Percentiles rank a stretch among this genome's conserved stretches.
phyloP scores from a whole-genome alignment of 2,797 vertebrate species.

The Staurois parvus region DNA sequence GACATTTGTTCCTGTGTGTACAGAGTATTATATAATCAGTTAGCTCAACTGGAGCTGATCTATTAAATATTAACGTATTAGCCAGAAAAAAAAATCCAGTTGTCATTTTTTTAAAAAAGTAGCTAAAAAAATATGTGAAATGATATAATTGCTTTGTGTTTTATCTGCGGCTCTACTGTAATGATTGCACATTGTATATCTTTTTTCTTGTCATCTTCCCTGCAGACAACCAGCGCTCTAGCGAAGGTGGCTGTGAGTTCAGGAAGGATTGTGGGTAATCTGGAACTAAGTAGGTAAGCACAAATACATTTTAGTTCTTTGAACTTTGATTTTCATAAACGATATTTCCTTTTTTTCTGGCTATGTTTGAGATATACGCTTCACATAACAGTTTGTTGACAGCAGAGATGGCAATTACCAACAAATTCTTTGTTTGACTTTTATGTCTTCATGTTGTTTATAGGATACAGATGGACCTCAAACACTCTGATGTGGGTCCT shows the following conservation, averaged over 20 bases:
- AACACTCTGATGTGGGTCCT: conserved; percentile 71
- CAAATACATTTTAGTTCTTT: not conserved
- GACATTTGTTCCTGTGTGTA: no score
- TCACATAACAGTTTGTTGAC: not conserved
- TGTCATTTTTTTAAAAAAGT: no score
- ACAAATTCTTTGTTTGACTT: not conserved
- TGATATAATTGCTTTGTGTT: no score
- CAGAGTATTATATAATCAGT: no score
- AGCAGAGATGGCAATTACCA: not conserved
- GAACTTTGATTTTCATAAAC: not conserved
- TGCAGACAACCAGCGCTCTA: conserved; percentile 67
- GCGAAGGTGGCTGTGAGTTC: conserved; percentile 61
- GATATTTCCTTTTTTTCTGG: not conserved
- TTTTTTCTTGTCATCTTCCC: conserved; percentile 27
- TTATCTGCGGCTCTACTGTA: no score
- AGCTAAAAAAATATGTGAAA: no score
- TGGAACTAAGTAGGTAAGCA: conserved; percentile 72
- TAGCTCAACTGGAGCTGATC: no score
- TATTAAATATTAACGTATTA: no score
- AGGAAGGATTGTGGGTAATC: conserved; percentile 67
- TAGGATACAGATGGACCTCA: conserved; percentile 74
- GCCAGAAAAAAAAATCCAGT: no score
- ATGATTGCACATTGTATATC: not conserved
- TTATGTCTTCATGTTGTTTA: not conserved
- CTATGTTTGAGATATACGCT: no score